Evolutionary conservation across 92 coral and sea anemone species (phyloP).

Genomic region (Parazoanthus swiftii): DNA sequence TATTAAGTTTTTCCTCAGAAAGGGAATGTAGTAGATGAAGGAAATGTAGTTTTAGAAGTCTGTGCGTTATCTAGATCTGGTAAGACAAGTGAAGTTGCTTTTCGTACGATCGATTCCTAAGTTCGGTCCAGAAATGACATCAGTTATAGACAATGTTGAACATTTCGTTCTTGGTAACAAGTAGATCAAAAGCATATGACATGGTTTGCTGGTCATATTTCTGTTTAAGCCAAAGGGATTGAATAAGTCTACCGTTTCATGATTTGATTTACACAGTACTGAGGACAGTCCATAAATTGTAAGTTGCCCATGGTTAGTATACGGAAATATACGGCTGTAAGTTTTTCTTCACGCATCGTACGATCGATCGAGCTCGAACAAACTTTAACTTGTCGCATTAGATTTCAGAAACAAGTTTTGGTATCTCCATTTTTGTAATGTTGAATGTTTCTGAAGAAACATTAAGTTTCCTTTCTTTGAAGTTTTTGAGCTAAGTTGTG

Average conservation of each 20-base stretch:
- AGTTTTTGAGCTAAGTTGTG: not conserved
- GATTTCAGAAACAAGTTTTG: no score
- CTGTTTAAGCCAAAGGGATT: not conserved
- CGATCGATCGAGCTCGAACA: no score
- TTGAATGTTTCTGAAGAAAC: no score
- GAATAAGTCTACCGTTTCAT: no score
- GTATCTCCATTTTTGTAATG: no score
- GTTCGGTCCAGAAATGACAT: slow-evolving; percentile 15
- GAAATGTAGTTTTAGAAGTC: not conserved
- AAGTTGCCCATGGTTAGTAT: no score
- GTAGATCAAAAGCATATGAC: not conserved
- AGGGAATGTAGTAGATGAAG: no score
- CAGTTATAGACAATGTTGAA: slow-evolving; percentile 28
- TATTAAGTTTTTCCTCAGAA: not conserved
- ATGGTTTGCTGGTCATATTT: not conserved
- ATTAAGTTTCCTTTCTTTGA: not conserved
- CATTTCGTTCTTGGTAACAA: not conserved
- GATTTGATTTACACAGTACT: no score
- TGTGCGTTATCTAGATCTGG: not conserved
- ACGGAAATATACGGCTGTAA: no score
- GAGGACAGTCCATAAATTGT: no score
- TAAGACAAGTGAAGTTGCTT: not conserved
- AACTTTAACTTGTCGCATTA: no score
- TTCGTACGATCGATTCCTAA: not conserved
- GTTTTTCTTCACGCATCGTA: no score